Percentiles rank a stretch among this genome's conserved stretches.
Evolutionary conservation across 2,113 vertebrate species (phyloP).

Genomic region (Microtus ochrogaster): DNA sequence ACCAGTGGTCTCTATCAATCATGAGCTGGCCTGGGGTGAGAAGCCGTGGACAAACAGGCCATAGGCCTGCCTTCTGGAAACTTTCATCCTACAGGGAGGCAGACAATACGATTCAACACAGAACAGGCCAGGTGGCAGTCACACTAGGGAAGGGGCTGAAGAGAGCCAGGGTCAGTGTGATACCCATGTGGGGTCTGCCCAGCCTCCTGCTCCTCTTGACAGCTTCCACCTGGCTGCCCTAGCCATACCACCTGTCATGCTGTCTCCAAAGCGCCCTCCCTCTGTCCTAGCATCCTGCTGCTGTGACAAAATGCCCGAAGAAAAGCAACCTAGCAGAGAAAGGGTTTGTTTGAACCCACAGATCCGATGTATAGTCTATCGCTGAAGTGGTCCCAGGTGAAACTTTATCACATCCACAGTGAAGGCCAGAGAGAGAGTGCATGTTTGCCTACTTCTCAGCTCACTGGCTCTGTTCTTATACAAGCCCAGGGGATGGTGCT

Average conservation of each 20-base stretch:
- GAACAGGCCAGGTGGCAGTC: rapidly evolving
- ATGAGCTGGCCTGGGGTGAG: neutral
- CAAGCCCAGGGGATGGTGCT: neutral
- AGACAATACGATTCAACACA: rapidly evolving
- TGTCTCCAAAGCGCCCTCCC: neutral
- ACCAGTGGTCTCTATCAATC: rapidly evolving
- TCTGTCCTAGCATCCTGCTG: neutral
- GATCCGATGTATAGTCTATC: neutral
- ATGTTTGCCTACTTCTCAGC: neutral
- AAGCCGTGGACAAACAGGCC: neutral
- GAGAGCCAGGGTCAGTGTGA: no score
- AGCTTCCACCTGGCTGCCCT: no score
- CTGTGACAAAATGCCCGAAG: neutral
- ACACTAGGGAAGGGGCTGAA: neutral
- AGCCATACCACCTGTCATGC: rapidly evolving
- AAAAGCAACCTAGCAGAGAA: neutral
- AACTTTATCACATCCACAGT: neutral
- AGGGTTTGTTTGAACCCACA: neutral
- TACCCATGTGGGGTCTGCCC: rapidly evolving
- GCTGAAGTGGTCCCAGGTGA: neutral
- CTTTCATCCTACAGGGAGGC: neutral
- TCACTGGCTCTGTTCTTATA: neutral
- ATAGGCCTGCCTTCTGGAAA: neutral
- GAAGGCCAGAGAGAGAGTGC: neutral
- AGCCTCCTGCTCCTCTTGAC: neutral